These are phyloP conservation scores for Peromyscus attwateri DNA, from an alignment of 2,797 vertebrate species.

Conservation along the genomic window DNA sequence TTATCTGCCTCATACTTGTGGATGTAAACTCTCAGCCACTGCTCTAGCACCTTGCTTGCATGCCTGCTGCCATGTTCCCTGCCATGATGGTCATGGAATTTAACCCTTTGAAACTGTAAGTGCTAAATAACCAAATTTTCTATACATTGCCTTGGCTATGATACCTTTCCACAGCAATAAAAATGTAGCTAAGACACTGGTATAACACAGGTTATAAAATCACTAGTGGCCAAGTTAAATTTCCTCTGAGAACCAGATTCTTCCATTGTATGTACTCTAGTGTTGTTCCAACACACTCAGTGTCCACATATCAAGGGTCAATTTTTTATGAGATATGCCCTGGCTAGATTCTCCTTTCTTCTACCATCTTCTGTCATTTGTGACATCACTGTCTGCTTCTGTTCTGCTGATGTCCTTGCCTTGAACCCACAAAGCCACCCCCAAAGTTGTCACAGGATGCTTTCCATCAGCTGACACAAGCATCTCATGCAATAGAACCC, in stretches of 20 bases:
- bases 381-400: no score
- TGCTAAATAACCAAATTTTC: not conserved
- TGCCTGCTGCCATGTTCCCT: not conserved
- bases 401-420: no score
- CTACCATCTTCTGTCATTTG: no score
- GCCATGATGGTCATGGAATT: no score
- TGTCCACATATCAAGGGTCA: not conserved
- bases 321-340: not conserved
- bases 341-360: not conserved
- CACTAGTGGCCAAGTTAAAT: no score
- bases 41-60: not conserved
- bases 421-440: no score
- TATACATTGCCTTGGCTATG: not conserved
- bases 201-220: not conserved
- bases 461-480: no score
- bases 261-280: not conserved
- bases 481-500: no score
- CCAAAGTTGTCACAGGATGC: no score
- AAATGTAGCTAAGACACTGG: not conserved
- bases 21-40: not conserved
- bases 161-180: not conserved
- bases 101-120: no score
- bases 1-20: not conserved
- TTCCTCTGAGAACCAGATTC: not conserved
- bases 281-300: not conserved